Percentiles rank a stretch among this genome's conserved stretches.
phyloP scores from a whole-genome alignment of 2,888 invertebrate species.

The Andrena bicolor region DNA sequence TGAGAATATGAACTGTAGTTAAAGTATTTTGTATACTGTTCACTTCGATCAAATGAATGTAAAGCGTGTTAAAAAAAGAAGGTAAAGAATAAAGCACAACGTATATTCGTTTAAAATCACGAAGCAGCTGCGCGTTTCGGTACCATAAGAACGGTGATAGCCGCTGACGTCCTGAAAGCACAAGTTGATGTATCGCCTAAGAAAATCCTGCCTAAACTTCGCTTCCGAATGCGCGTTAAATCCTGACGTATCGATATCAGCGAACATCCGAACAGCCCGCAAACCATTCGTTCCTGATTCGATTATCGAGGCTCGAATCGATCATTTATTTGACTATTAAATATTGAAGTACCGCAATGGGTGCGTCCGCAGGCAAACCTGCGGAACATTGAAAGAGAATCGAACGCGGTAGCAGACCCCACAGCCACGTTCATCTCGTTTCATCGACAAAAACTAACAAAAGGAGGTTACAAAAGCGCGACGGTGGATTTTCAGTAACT shows the following conservation, averaged over 20 bases:
- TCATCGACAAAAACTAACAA: neutral
- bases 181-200: constrained; percentile 65
- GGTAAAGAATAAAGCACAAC: neutral
- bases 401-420: neutral
- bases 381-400: constrained; percentile 8
- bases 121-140: neutral
- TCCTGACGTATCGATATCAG: constrained; percentile 58
- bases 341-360: constrained; percentile 57
- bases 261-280: constrained; percentile 60
- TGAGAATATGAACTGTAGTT: too few species aligned
- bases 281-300: constrained; percentile 70
- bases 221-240: constrained; percentile 56
- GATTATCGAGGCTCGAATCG: constrained; percentile 58
- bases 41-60: neutral
- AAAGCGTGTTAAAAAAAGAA: too few species aligned
- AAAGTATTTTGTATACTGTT: neutral
- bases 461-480: neutral
- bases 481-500: neutral
- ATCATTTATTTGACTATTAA: constrained; percentile 71
- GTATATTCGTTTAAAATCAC: neutral
- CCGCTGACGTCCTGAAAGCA: constrained; percentile 42
- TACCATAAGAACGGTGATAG: constrained; percentile 44
- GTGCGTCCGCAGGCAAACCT: neutral
- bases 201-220: constrained; percentile 56
- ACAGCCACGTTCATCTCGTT: neutral